These are phyloP conservation scores for Steinernema scapterisci DNA, from an alignment of 2,888 invertebrate genomes.

Conservation along the genomic window DNA sequence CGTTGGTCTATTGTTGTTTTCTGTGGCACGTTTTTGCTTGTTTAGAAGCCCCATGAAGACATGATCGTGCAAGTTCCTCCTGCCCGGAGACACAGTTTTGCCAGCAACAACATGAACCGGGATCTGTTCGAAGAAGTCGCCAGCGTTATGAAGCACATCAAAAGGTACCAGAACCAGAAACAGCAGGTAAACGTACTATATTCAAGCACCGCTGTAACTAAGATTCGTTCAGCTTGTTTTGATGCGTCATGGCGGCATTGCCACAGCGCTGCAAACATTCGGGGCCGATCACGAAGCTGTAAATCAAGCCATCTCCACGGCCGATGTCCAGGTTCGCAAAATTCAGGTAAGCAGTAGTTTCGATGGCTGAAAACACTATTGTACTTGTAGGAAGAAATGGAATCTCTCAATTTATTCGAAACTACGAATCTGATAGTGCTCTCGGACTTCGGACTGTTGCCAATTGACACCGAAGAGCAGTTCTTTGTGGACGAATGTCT, in stretches of 20 bases:
- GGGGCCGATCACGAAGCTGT: slow-evolving; percentile 59
- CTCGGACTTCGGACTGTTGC: slow-evolving; percentile 62
- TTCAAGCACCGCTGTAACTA: no score
- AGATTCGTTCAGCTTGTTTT: slow-evolving; percentile 46
- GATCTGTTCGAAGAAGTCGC: slow-evolving; percentile 57
- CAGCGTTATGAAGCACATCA: slow-evolving; percentile 59
- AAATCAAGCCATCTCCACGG: slow-evolving; percentile 54
- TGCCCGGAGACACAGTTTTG: slow-evolving; percentile 56
- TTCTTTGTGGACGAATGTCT: slow-evolving; percentile 65
- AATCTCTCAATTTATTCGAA: slow-evolving; percentile 50
- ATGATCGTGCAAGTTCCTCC: slow-evolving; percentile 64
- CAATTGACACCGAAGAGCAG: slow-evolving; percentile 62
- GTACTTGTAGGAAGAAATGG: slow-evolving; percentile 55
- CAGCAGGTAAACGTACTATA: slow-evolving; percentile 51
- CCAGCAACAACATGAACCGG: slow-evolving; percentile 52
- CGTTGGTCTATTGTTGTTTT: slow-evolving; percentile 42
- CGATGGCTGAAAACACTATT: neutral
- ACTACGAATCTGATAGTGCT: slow-evolving; percentile 64
- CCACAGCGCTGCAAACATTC: slow-evolving; percentile 55
- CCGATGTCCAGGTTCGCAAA: slow-evolving; percentile 60
- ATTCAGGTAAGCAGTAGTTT: slow-evolving; percentile 59
- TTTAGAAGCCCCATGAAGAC: slow-evolving; percentile 60
- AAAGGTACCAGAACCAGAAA: slow-evolving; percentile 61
- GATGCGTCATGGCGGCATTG: slow-evolving; percentile 59
- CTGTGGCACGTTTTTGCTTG: neutral